phyloP scores from a whole-genome alignment of 2,797 vertebrate species.

The Tympanoctomys barrerae region DNA sequence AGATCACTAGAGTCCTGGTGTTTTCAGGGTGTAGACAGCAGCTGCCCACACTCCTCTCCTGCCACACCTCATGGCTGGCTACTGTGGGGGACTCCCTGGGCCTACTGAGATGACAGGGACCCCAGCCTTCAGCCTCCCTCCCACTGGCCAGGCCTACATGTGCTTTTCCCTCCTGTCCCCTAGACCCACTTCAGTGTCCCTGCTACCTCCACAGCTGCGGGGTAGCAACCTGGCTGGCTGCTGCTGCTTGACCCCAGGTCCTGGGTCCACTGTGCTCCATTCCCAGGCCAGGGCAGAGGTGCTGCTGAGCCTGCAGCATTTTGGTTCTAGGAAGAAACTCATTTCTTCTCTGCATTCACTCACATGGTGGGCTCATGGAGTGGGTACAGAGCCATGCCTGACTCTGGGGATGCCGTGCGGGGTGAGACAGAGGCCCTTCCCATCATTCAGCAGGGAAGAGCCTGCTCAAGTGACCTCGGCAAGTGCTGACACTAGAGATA shows the following conservation, averaged over 20 bases:
- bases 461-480: background rate
- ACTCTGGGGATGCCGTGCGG: background rate
- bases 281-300: rapidly evolving
- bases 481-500: background rate
- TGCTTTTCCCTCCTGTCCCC: background rate
- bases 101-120: background rate
- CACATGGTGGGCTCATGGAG: background rate
- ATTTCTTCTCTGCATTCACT: background rate
- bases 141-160: background rate
- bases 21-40: too few species aligned
- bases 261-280: background rate
- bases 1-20: background rate
- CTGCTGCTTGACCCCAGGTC: background rate
- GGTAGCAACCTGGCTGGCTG: background rate
- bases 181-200: background rate
- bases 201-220: background rate
- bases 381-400: background rate
- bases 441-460: background rate
- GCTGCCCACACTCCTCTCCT: background rate
- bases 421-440: background rate
- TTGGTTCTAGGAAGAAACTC: background rate
- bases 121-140: background rate
- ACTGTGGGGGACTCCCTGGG: background rate
- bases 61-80: background rate
- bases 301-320: background rate